Base-by-base conservation (phyloP, 2,797 vertebrate species). In the Bovichtus variegatus region DNA sequence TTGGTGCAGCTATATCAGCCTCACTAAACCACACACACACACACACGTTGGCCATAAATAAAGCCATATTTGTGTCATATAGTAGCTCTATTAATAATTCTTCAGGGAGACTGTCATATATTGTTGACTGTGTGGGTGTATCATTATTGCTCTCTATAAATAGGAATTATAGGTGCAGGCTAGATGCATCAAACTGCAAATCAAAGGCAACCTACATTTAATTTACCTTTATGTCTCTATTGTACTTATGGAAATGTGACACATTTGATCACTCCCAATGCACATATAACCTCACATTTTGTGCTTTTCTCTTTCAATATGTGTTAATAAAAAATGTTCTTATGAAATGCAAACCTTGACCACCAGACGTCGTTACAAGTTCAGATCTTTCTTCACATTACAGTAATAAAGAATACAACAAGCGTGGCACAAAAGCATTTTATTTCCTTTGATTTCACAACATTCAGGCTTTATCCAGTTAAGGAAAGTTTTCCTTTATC, bases 191-290 rank as follows among this genome's bases (percentile, higher is more conserved):
- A 9, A 4, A 25, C 60, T 58, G 44, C 58, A 64, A 49, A 63
- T 70, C 64, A 47, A 36, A 27, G 40, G 5, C 15, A 49, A 27
- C 0, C 19, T 21, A 21, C 51, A 8, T 65, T 29, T 65, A 4
- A 72, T 16, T 55, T 34, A 64, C 61, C 54, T 71, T 71, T 77
- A 15, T 29, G 40, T 66, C 7, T 49, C 43, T 62, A 7, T n/a
- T 18, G 16, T 67, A 9, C 16, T 19, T 7, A 18, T n/a, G 29
- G 31, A 50, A 34, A 41, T 21, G 10, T 19, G 34, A 43, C 12
- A 25, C 3, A 21, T 34, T 11, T 16, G 38, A 79, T 53, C 0
- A 27, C 12, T 25, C 21, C 1, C 6, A 0, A 9, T 41, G 7
- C 19, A 75, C 55, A 19, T 44, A 10, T 27, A 9, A 58, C 3